Evolutionary conservation across 2,888 invertebrate species (phyloP).

Genomic region (Gryllus longicercus): DNA sequence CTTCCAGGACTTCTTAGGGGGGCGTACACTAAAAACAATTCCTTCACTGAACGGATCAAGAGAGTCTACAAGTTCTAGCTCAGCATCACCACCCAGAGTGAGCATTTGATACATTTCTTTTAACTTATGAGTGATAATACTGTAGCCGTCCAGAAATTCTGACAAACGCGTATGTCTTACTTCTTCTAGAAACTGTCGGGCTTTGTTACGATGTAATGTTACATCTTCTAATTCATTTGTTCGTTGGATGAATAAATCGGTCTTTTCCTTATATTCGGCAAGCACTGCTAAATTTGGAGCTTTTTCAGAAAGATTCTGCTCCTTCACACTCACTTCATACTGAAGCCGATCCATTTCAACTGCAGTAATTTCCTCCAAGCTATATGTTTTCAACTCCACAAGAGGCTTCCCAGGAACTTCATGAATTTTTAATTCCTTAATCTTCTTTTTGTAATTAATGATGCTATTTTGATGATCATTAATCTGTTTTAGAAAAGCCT

Average conservation of each 20-base stretch:
- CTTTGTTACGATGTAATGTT: conserved; percentile 70
- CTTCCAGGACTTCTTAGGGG: no score
- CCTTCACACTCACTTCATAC: conserved; percentile 56
- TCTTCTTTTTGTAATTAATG: conserved; percentile 56
- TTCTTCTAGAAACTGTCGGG: conserved; percentile 66
- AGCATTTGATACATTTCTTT: conserved; percentile 99
- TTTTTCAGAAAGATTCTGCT: conserved; percentile 59
- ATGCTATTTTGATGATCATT: conserved; percentile 56
- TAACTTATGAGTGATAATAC: conserved; percentile 79
- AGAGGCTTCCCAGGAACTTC: no score
- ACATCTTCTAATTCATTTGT: conserved; percentile 77
- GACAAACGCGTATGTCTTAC: conserved; percentile 66
- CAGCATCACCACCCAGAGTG: conserved; percentile 95
- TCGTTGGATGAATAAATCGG: conserved; percentile 68
- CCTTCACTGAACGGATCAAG: conserved; percentile 97
- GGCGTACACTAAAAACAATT: conserved; percentile 57
- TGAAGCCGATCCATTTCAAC: conserved; percentile 57
- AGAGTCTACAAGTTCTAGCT: conserved; percentile 89
- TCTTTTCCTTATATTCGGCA: conserved; percentile 60
- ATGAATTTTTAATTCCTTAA: no score
- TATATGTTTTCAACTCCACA: no score
- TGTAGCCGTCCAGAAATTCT: conserved; percentile 85
- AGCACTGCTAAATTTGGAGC: conserved; percentile 74
- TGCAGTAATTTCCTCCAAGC: no score
- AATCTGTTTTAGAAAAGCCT: conserved; percentile 56